phyloP scores from a whole-genome alignment of 2,888 invertebrate species.

The Koerneria pararmatus region DNA sequence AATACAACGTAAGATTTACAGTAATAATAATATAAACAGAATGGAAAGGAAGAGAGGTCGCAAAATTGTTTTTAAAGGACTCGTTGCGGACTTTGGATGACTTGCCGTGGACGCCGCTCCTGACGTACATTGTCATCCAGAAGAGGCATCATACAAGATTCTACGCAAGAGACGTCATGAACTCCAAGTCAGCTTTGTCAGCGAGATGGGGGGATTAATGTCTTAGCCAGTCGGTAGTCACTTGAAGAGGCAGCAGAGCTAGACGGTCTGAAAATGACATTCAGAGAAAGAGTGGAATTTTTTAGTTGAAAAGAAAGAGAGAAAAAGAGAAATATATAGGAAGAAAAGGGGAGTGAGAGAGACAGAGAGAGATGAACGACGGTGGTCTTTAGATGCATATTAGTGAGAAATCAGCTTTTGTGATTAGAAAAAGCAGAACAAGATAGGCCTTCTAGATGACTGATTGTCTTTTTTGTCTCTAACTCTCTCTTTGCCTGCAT shows the following conservation, averaged over 20 bases:
- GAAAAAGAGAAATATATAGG: neutral
- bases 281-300: neutral
- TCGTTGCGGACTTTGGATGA: too few species aligned
- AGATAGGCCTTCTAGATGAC: too few species aligned
- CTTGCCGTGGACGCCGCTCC: too few species aligned
- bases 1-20: too few species aligned
- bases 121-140: conserved; percentile 41
- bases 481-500: too few species aligned
- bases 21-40: too few species aligned
- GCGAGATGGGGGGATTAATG: neutral
- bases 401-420: too few species aligned
- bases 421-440: too few species aligned
- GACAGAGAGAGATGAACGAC: neutral
- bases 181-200: neutral
- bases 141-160: conserved; percentile 38
- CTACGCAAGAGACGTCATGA: conserved; percentile 1
- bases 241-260: neutral
- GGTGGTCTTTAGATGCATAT: too few species aligned
- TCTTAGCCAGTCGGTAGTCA: conserved; percentile 4
- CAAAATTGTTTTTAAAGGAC: too few species aligned
- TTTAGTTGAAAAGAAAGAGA: conserved; percentile 11
- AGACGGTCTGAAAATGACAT: conserved; percentile 6
- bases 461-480: too few species aligned
- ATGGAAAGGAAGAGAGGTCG: too few species aligned
- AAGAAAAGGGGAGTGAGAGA: conserved; percentile 19